phyloP scores from a whole-genome alignment of 2,888 invertebrate genomes.

The Tenthredo mesomela region DNA sequence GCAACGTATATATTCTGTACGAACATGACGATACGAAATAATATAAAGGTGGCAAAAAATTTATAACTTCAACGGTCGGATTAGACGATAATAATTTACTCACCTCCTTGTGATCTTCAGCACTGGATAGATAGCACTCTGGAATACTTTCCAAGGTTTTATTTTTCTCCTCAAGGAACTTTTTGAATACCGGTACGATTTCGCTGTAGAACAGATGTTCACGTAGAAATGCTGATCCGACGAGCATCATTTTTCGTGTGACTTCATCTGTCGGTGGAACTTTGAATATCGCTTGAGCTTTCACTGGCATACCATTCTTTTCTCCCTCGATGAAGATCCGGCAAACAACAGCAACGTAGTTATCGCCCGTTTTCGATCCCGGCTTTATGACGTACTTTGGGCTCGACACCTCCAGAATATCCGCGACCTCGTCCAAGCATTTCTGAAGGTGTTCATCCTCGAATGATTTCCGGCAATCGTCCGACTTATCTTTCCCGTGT shows the following conservation, averaged over 20 bases:
- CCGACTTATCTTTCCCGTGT: background rate
- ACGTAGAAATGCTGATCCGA: conserved; percentile 56
- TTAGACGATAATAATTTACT: background rate
- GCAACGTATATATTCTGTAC: background rate
- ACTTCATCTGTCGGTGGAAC: conserved; percentile 16
- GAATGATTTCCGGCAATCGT: background rate
- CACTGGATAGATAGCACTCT: conserved; percentile 48
- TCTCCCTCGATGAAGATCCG: conserved; percentile 57
- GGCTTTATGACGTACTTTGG: conserved; percentile 1
- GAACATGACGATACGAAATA: background rate
- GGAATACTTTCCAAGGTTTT: conserved; percentile 51
- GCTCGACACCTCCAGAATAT: background rate
- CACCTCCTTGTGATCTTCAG: conserved; percentile 57
- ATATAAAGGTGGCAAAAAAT: background rate
- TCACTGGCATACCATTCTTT: conserved; percentile 47
- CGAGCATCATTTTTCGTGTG: background rate
- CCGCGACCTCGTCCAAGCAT: background rate
- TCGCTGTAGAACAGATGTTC: conserved; percentile 59
- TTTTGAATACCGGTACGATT: conserved; percentile 56
- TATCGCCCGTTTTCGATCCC: conserved; percentile 58
- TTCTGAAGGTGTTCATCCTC: conserved; percentile 20
- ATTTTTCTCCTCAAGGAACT: conserved; percentile 38
- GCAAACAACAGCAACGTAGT: conserved; percentile 59
- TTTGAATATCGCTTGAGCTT: conserved; percentile 21
- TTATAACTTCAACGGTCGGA: background rate